Evolutionary conservation across 2,797 vertebrate species (phyloP).

Genomic region (Lepus townsendii): DNA sequence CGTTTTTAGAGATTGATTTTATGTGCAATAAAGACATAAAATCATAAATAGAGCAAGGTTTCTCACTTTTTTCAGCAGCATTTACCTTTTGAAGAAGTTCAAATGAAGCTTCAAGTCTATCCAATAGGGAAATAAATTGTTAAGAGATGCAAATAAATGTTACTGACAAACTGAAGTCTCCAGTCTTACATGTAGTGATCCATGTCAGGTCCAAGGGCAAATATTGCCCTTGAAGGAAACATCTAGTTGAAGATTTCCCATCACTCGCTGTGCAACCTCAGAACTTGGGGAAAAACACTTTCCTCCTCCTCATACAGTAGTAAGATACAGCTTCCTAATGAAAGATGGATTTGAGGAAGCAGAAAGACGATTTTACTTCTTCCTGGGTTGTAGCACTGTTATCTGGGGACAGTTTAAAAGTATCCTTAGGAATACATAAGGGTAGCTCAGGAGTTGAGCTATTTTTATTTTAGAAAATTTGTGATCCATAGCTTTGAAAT

Average conservation of each 20-base stretch:
- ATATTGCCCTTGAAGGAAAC: background rate
- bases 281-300: background rate
- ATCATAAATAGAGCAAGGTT: background rate
- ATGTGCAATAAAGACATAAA: slow-evolving; percentile 42
- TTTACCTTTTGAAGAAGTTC: background rate
- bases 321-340: background rate
- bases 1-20: slow-evolving; percentile 42
- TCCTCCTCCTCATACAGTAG: background rate
- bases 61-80: slow-evolving; percentile 16
- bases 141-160: background rate
- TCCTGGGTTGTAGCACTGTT: background rate
- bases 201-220: background rate
- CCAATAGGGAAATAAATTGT: background rate
- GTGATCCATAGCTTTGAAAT: background rate
- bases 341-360: background rate
- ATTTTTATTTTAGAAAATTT: background rate
- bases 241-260: background rate
- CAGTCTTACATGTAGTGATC: accelerated
- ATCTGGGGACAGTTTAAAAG: background rate
- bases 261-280: background rate
- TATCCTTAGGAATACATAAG: background rate
- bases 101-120: slow-evolving; percentile 17
- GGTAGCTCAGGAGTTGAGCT: background rate
- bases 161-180: background rate
- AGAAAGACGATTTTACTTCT: background rate